phyloP scores from a whole-genome alignment of 2,113 vertebrate species.

The Podiceps cristatus region DNA sequence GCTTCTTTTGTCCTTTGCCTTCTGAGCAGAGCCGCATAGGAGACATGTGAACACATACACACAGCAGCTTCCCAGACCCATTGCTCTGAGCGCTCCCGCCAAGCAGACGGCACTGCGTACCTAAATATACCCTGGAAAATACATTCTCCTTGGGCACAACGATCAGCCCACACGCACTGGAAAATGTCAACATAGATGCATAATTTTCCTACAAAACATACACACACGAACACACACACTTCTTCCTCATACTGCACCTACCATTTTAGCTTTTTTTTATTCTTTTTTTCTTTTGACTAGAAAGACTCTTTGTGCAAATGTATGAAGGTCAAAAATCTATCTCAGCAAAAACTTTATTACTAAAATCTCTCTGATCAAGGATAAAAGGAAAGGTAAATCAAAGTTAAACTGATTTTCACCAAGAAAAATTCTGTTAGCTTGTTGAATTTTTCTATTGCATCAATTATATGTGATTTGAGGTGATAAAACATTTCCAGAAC shows the following conservation, averaged over 20 bases:
- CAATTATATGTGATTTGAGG: not conserved
- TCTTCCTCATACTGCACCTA: not conserved
- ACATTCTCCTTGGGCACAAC: not conserved
- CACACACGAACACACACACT: accelerated
- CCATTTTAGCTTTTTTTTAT: not conserved
- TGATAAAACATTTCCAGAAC: not conserved
- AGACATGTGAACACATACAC: accelerated
- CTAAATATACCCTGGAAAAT: not conserved
- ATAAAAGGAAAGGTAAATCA: not conserved
- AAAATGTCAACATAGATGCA: not conserved
- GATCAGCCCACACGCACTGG: not conserved
- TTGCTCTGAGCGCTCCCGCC: not conserved
- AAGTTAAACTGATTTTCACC: not conserved
- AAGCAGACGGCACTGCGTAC: not conserved
- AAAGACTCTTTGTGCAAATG: not conserved
- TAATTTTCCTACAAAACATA: not conserved
- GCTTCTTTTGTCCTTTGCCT: not conserved
- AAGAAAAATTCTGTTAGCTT: not conserved
- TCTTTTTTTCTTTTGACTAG: not conserved
- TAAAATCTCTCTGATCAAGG: not conserved
- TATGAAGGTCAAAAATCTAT: not conserved
- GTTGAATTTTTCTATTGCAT: not conserved
- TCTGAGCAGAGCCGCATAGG: not conserved
- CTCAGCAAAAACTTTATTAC: not conserved
- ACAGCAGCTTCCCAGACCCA: not conserved